A percentile compares a stretch with the other conserved stretches of the same genome.
These are phyloP conservation scores for Linnaemya vulpina DNA, from an alignment of 2,888 invertebrate genomes.

Conservation along the genomic window DNA sequence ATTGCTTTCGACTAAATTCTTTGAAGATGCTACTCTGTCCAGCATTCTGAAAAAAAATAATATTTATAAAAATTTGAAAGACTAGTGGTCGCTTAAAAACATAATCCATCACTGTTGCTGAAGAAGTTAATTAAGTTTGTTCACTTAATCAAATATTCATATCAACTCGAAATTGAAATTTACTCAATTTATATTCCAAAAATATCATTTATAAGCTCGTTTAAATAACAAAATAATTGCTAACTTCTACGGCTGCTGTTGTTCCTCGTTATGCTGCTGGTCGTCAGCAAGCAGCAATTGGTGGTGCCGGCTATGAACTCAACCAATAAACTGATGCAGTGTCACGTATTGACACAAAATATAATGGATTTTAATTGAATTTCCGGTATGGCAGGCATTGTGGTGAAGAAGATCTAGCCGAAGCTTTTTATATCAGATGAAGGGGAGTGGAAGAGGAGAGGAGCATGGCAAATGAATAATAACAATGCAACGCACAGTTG, in stretches of 20 bases:
- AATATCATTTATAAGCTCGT: neutral
- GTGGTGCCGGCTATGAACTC: conserved; percentile 42
- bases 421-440: conserved; percentile 9
- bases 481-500: conserved; percentile 38
- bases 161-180: neutral
- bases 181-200: conserved; percentile 30
- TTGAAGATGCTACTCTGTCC: neutral
- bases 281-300: conserved; percentile 14
- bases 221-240: conserved; percentile 31
- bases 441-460: neutral
- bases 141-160: neutral
- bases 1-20: no score
- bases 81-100: neutral
- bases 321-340: conserved; percentile 71
- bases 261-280: conserved; percentile 16
- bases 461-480: conserved; percentile 30
- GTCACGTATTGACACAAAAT: conserved; percentile 72
- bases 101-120: neutral
- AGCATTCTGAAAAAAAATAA: neutral
- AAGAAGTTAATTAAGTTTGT: neutral
- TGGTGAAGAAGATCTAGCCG: conserved; percentile 20
- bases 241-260: conserved; percentile 33
- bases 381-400: conserved; percentile 64
- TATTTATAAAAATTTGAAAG: no score
- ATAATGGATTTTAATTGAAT: conserved; percentile 72